Conservation (phyloP, 2,113 vertebrate species). For the Excalfactoria chinensis region DNA sequence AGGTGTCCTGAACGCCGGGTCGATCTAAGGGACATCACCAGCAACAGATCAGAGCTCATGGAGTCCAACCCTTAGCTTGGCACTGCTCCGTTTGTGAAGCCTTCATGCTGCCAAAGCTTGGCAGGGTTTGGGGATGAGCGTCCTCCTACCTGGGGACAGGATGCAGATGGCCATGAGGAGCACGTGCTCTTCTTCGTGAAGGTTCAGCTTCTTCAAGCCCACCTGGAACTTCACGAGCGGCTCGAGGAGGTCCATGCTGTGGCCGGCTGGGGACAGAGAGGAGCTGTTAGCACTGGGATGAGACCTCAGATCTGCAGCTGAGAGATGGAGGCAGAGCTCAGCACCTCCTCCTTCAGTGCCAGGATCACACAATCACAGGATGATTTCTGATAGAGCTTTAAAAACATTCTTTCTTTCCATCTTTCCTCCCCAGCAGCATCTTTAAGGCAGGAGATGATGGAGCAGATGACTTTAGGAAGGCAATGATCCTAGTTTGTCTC, state of each 20-base stretch:
- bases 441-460: neutral
- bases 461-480: neutral
- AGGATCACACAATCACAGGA: too few species aligned
- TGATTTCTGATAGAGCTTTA: neutral
- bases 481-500: neutral
- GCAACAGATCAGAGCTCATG: too few species aligned
- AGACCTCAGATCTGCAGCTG: neutral
- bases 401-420: neutral
- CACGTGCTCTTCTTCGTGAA: slow-evolving; percentile 95
- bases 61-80: neutral
- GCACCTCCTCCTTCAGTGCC: neutral
- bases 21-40: slow-evolving; percentile 79
- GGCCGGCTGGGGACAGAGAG: slow-evolving; percentile 83
- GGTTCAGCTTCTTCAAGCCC: slow-evolving; percentile 93
- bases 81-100: neutral
- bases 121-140: rapidly evolving
- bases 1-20: slow-evolving; percentile 89
- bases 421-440: neutral
- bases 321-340: neutral
- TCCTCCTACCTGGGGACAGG: slow-evolving; percentile 90
- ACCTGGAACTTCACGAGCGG: slow-evolving; percentile 97
- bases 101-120: rapidly evolving
- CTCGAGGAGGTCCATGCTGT: slow-evolving; percentile 92
- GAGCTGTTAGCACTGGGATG: rapidly evolving
- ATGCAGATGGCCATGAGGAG: slow-evolving; percentile 98